These are phyloP conservation scores for Chiloscyllium punctatum DNA, from an alignment of 2,797 vertebrate genomes.

Conservation along the genomic window DNA sequence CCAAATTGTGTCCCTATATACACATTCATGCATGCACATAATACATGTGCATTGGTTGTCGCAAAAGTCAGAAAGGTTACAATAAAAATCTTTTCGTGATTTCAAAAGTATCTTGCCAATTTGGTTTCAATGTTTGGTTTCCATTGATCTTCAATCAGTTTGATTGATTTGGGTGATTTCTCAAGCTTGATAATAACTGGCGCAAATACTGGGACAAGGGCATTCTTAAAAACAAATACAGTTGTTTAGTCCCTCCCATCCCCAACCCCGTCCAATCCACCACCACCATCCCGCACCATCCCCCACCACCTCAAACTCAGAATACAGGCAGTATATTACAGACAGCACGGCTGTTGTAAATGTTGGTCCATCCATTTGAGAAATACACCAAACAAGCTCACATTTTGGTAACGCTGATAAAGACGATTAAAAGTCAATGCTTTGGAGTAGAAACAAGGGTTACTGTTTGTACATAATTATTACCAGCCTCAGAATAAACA, in stretches of 20 bases:
- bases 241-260: not conserved
- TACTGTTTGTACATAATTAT: not conserved
- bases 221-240: not conserved
- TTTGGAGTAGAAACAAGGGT: not conserved
- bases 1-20: too few species aligned
- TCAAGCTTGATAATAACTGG: not conserved
- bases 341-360: too few species aligned
- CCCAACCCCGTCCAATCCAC: not conserved
- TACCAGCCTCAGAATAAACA: not conserved
- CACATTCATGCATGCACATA: not conserved
- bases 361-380: not conserved
- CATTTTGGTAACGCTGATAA: not conserved
- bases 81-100: not conserved
- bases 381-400: not conserved
- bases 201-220: not conserved
- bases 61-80: not conserved
- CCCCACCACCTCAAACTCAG: too few species aligned
- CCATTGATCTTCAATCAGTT: not conserved
- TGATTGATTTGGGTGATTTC: not conserved
- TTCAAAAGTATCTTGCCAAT: not conserved
- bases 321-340: not conserved
- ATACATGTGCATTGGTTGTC: not conserved
- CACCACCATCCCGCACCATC: not conserved
- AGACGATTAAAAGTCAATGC: not conserved
- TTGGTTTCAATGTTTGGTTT: not conserved